Conservation (phyloP, 1,140 invertebrate species). For the Drosophila erecta region DNA sequence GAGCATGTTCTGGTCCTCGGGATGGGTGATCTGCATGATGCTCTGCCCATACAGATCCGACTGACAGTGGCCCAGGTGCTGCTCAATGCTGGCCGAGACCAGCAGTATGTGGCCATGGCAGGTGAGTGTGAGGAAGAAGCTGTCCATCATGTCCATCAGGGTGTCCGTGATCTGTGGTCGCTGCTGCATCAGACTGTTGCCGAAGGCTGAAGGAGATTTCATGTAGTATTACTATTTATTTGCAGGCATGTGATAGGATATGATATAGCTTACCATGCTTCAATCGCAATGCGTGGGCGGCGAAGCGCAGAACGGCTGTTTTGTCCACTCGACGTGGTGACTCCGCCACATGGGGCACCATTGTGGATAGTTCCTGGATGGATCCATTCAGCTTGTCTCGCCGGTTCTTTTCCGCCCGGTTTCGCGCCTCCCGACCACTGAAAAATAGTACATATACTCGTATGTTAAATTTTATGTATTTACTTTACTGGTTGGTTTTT, state of each 20-base stretch:
- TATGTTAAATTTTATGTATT: too few relatives aligned
- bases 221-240: not conserved
- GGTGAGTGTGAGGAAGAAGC: slow-evolving; percentile 92
- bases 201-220: slow-evolving; percentile 84
- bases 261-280: slow-evolving; percentile 68
- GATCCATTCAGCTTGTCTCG: slow-evolving; percentile 95
- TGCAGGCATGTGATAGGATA: too few relatives aligned
- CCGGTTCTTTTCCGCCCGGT: slow-evolving; percentile 94
- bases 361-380: slow-evolving; percentile 91
- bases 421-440: slow-evolving; percentile 91
- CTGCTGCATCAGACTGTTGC: slow-evolving; percentile 82
- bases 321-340: slow-evolving; percentile 94
- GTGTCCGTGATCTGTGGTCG: slow-evolving; percentile 76
- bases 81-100: slow-evolving; percentile 92
- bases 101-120: slow-evolving; percentile 94
- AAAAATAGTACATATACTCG: too few relatives aligned
- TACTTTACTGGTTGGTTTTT: too few relatives aligned
- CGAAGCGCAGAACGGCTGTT: slow-evolving; percentile 93
- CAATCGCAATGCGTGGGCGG: slow-evolving; percentile 90
- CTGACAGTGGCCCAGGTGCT: slow-evolving; percentile 93
- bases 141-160: slow-evolving; percentile 86
- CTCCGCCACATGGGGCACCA: slow-evolving; percentile 93
- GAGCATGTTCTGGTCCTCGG: slow-evolving; percentile 91
- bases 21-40: slow-evolving; percentile 91
- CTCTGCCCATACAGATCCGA: slow-evolving; percentile 94